Evolutionary conservation across 2,113 vertebrate species (phyloP), one percentile per base, ranked within the genome.

Genomic region (Alaudala cheleensis): DNA sequence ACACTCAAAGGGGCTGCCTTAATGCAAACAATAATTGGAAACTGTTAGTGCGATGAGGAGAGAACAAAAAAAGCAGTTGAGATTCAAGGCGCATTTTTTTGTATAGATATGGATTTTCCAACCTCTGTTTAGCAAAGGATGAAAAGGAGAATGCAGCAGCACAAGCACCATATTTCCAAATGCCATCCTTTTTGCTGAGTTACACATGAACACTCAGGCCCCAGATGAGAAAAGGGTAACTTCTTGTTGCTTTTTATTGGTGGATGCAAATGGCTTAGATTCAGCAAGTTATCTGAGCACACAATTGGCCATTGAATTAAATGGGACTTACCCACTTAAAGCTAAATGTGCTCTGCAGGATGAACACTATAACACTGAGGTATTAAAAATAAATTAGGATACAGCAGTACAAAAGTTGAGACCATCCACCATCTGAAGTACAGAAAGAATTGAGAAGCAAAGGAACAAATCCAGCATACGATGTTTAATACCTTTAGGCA

Each of bases 321-420:
- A 86, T 94, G 84, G 71, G 66, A 85, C 58, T 90, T 82, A 89
- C 24, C 65, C 70, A 11, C 79, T 92, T 90, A 76, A 87, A 92
- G 90, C 70, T 58, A 88, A 92, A 85, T 10, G 1, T 87, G 78
- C 74, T 87, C 87, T 80, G 50, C 62, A 85, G 93, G n/a, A 80
- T 84, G 83, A 92, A 61, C 39, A 54, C 58, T 77, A 0, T 33
- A 87, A 56, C 49, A 76, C 16, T 87, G 78, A 80, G 87, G 90
- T 95, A 95, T 95, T 95, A 95, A 91, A 92, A 92, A 95, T 79
- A 89, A 62, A 91, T 92, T 87, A 95, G 81, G 53, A 50, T 94
- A 47, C 24, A 54, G 69, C 89, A 70, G 29, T 58, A 82, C 45
- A 61, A 47, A 91, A 93, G 44, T 77, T 87, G 58, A 95, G 66